Conservation (phyloP, 2,113 vertebrate genomes). For the Petroica traversi region DNA sequence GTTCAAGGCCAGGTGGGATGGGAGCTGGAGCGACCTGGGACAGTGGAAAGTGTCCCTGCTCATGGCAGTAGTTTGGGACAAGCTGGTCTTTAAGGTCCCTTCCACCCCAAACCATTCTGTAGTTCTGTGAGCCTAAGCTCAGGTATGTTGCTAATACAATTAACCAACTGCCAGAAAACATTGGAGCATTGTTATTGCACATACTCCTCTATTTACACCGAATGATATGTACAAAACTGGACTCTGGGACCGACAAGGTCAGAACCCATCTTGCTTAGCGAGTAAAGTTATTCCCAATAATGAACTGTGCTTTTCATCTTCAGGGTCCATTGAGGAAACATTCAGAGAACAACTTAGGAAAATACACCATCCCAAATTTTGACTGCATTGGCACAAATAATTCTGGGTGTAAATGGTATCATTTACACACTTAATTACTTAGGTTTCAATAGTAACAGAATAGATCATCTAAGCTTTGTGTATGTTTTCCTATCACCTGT, state of each 20-base stretch:
- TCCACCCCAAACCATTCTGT: neutral
- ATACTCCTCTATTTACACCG: neutral
- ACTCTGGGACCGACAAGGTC: neutral
- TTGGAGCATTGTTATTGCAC: neutral
- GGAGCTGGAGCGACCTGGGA: neutral
- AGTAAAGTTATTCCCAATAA: neutral
- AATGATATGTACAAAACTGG: accelerated
- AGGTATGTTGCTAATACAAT: neutral
- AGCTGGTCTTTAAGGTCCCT: neutral
- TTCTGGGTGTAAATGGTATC: neutral
- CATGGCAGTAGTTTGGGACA: neutral
- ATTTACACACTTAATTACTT: neutral
- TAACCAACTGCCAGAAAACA: neutral
- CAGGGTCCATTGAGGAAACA: neutral
- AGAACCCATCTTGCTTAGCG: neutral
- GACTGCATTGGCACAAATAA: neutral
- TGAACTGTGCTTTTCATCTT: neutral
- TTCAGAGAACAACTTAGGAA: neutral
- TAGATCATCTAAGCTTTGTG: neutral
- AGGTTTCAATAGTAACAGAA: neutral
- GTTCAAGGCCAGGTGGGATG: accelerated
- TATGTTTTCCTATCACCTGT: neutral
- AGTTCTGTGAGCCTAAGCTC: neutral
- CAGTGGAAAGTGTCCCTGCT: neutral
- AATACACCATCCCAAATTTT: neutral